Percentiles rank a stretch among this genome's conserved stretches.
phyloP scores from a whole-genome alignment of 2,797 vertebrate genomes.

The Geotrypetes seraphini region DNA sequence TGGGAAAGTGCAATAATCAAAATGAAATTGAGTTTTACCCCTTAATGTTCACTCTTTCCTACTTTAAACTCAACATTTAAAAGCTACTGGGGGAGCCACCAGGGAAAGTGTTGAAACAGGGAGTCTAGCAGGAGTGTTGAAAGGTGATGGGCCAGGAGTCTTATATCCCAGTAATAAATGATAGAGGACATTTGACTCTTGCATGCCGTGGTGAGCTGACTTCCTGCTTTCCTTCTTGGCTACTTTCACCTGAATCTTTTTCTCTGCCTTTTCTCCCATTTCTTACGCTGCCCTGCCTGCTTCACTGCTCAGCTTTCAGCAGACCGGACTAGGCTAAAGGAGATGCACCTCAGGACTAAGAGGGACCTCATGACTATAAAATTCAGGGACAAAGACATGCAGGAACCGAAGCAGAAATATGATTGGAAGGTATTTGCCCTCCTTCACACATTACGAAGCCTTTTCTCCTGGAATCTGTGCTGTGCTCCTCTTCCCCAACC shows the following conservation, averaged over 20 bases:
- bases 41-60: too few relatives aligned
- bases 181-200: not conserved
- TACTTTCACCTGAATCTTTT: slow-evolving; percentile 40
- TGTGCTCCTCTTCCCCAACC: rapidly evolving
- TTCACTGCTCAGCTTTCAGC: slow-evolving; percentile 71
- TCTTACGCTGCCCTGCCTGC: slow-evolving; percentile 19
- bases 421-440: slow-evolving; percentile 71
- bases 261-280: slow-evolving; percentile 27
- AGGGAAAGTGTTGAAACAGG: too few relatives aligned
- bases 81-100: too few relatives aligned
- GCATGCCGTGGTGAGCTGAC: too few relatives aligned
- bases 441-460: not conserved
- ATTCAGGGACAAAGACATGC: slow-evolving; percentile 75
- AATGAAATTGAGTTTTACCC: too few relatives aligned
- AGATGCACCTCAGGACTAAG: slow-evolving; percentile 83
- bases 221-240: slow-evolving; percentile 5
- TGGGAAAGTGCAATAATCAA: too few relatives aligned
- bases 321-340: slow-evolving; percentile 73
- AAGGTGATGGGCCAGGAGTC: too few relatives aligned
- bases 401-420: slow-evolving; percentile 76
- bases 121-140: too few relatives aligned
- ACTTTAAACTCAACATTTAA: too few relatives aligned
- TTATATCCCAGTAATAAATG: too few relatives aligned
- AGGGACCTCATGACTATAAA: slow-evolving; percentile 72
- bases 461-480: not conserved